phyloP scores from a whole-genome alignment of 2,797 vertebrate species.

The Xiphorhynchus erythropygius region DNA sequence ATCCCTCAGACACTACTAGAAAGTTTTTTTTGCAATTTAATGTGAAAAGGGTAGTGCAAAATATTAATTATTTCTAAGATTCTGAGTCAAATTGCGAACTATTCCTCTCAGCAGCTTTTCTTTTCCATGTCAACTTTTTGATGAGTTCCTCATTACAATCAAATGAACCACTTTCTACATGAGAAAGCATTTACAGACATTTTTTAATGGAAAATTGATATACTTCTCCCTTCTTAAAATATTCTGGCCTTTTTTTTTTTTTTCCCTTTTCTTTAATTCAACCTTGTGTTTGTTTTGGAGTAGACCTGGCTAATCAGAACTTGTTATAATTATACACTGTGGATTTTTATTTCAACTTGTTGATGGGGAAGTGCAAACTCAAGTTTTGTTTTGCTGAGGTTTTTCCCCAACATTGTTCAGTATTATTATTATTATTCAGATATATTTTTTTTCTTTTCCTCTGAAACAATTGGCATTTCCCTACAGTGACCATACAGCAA shows the following conservation, averaged over 20 bases:
- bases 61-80: not conserved
- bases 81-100: not conserved
- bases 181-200: conserved; percentile 43
- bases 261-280: not conserved
- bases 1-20: not conserved
- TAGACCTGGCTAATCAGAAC: conserved; percentile 3
- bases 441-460: not conserved
- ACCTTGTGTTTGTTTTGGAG: not conserved
- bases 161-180: not conserved
- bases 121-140: not conserved
- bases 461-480: not conserved
- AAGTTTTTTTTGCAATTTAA: not conserved
- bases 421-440: not conserved
- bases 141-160: not conserved
- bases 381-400: not conserved
- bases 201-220: conserved; percentile 34
- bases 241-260: not conserved
- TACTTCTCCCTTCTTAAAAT: not conserved
- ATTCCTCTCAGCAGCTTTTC: not conserved
- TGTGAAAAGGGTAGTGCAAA: not conserved
- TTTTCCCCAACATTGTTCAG: not conserved
- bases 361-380: not conserved
- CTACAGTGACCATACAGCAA: not conserved
- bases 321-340: not conserved
- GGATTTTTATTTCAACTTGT: conserved; percentile 12